Percentiles rank a stretch among this genome's conserved stretches.
Evolutionary conservation across 2,797 vertebrate genomes (phyloP).

Genomic region (Sebastolobus alascanus): DNA sequence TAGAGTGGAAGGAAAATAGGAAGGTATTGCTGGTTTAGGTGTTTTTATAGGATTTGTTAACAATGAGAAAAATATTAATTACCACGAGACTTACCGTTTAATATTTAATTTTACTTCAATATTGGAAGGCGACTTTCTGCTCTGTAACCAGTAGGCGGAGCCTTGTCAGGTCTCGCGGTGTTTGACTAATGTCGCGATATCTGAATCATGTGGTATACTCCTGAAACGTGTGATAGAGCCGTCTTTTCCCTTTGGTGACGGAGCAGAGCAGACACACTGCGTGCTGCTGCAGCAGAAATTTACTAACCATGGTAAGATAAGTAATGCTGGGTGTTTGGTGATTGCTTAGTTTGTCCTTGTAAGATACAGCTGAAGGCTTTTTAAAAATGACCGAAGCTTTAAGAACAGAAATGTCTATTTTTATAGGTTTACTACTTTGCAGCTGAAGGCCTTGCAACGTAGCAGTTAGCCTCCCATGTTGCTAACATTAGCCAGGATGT

Average conservation of each 20-base stretch:
- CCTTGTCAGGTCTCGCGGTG: conserved; percentile 35
- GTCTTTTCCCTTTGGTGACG: conserved; percentile 38
- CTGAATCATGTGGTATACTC: not conserved
- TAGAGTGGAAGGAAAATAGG: not conserved
- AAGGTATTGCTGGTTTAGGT: not conserved
- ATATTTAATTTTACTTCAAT: not conserved
- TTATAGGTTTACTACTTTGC: fast-evolving
- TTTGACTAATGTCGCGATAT: conserved; percentile 10
- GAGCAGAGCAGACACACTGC: conserved; percentile 19
- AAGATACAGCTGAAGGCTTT: fast-evolving
- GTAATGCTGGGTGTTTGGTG: fast-evolving
- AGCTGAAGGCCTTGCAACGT: conserved; percentile 17
- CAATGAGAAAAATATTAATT: not conserved
- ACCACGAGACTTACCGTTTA: not conserved
- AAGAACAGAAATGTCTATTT: fast-evolving
- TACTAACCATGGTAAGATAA: conserved; percentile 69
- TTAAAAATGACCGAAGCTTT: fast-evolving
- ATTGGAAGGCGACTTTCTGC: not conserved
- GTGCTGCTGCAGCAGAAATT: conserved; percentile 44
- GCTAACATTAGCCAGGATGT: conserved; percentile 2
- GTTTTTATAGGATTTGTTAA: too few species aligned
- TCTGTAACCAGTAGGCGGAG: conserved; percentile 5
- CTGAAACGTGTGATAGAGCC: fast-evolving
- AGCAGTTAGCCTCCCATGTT: conserved; percentile 23
- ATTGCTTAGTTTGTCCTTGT: fast-evolving